Conservation (phyloP, 2,888 invertebrate genomes). For the Caenorhabditis zanzibari region DNA sequence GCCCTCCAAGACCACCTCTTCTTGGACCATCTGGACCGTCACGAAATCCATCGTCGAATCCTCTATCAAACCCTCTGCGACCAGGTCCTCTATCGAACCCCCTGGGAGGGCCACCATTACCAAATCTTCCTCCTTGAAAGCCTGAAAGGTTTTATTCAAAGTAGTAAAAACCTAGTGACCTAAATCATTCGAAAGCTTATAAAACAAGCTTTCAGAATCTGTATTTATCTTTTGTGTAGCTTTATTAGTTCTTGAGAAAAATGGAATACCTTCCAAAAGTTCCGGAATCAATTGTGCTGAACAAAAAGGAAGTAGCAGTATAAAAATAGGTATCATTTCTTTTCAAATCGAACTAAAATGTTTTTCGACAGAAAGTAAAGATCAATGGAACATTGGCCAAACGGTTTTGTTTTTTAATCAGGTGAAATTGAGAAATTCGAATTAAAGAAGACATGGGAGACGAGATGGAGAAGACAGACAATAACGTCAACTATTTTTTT, state of each 20-base stretch:
- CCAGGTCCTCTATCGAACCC: conserved; percentile 18
- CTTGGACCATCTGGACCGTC: conserved; percentile 13
- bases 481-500: conserved; percentile 13
- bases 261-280: conserved; percentile 41
- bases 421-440: not conserved
- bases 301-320: conserved; percentile 11
- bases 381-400: conserved; percentile 55
- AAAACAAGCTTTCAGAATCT: too few species aligned
- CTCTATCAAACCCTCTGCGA: conserved; percentile 13
- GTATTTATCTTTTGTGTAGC: too few species aligned
- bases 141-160: conserved; percentile 17
- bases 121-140: conserved; percentile 28
- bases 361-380: conserved; percentile 22
- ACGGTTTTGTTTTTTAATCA: conserved; percentile 33
- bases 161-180: too few species aligned
- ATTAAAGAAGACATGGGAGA: not conserved
- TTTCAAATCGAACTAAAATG: conserved; percentile 33
- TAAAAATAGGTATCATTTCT: not conserved
- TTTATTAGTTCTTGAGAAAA: too few species aligned
- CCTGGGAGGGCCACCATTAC: not conserved
- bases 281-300: conserved; percentile 35
- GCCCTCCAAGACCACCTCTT: conserved; percentile 12
- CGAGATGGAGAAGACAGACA: conserved; percentile 17
- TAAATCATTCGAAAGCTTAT: too few species aligned
- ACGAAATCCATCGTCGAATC: not conserved